Evolutionary conservation across 2,113 vertebrate species (phyloP).

Genomic region (Onychostruthus taczanowskii): DNA sequence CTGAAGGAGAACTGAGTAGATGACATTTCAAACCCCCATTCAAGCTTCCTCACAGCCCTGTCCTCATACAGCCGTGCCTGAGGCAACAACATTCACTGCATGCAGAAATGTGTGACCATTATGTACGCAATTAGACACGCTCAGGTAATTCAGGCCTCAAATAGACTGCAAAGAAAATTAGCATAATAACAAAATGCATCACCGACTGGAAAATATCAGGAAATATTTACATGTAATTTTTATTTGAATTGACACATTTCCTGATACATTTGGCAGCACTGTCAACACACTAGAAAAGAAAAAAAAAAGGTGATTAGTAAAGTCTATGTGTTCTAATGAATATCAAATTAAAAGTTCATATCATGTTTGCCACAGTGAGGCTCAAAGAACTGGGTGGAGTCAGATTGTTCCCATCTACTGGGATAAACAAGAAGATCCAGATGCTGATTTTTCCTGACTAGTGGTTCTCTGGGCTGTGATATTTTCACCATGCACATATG

Average conservation of each 20-base stretch:
- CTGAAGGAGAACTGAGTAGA: background rate
- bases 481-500: background rate
- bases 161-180: background rate
- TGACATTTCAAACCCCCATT: background rate
- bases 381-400: background rate
- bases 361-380: background rate
- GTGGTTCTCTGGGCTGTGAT: background rate
- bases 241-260: background rate
- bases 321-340: background rate
- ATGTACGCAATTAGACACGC: background rate
- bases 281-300: background rate
- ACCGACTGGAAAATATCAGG: background rate
- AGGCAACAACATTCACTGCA: background rate
- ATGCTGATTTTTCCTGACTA: background rate
- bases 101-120: background rate
- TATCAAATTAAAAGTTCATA: background rate
- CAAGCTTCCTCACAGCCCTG: background rate
- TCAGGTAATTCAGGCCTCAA: background rate
- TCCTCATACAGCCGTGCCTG: rapidly evolving
- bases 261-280: background rate
- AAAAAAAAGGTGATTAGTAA: background rate
- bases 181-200: background rate
- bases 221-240: background rate
- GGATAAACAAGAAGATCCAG: background rate
- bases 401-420: background rate